Evolutionary conservation across 30 jellyfish, hydroid and myxozoan genomes (phyloP), one percentile per base, ranked within the genome.

Genomic region (Catostylus mosaicus): DNA sequence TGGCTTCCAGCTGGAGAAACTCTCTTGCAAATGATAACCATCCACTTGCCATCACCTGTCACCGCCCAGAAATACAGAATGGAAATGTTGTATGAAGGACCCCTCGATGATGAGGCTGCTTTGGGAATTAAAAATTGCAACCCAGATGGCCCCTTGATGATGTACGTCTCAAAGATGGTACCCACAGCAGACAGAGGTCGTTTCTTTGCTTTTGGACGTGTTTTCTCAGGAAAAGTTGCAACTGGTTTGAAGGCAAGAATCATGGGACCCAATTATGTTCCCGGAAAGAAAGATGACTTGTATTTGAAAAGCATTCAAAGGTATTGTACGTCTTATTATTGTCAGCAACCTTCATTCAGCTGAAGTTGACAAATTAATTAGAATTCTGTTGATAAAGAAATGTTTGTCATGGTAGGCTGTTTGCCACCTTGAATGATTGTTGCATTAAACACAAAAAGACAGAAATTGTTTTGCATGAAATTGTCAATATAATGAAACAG

Each of bases 1-100:
- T 89, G 98, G 98, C 84, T 90, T 37, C 99, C 99, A 1, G 99
- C 99, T 33, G 99, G 99, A 19, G 97, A 96, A 50, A 91, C 98
- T 22, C 67, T 96, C 67, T 82, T 96, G 73, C 97, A 90, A 50
- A 92, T 96, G 98, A 96, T 96, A 54, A 86, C 97, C 70, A 96
- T 89, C 52, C 99, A 96, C 52, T 65, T 96, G 82, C 99, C 99
- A 57, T 89, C 98, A 23, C 99, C 99, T 20, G 99, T 86, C 56
- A 78, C 89, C 62, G 98, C 99, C 47, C 99, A 96, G 79, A 90
- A 60, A 68, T 96, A 96, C 92, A 89, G 99, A 62, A 96, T 96
- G 96, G 99, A 90, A 67, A 64, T 90, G 95, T 46, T 96, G 68
- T 96, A 96, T 72, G 98, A 96, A 73, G 99, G 99, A 32, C 99